Base-by-base conservation (phyloP, 2,888 invertebrate species). In the Clostera curtula region DNA sequence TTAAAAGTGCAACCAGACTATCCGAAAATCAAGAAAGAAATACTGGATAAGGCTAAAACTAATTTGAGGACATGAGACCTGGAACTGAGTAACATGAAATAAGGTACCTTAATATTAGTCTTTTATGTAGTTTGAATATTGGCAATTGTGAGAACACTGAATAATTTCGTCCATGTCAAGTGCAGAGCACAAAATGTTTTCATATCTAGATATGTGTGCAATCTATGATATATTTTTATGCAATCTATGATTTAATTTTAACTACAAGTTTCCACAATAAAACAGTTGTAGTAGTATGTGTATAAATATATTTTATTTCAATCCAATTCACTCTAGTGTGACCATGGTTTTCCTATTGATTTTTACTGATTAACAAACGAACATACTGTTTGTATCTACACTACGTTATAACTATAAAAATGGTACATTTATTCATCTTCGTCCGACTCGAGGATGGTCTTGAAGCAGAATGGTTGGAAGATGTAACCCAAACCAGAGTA, bases 11-110 rank as follows among this genome's bases (percentile, higher is more conserved):
- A 91, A 65, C 95, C 97, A 0, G 94, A 96, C 39, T 97, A 96
- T 70, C 93, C 95, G 0, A 93, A 94, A 53, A 92, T 98, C 24
- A 90, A 89, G 43, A 97, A 96, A 63, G 98, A 98, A 49, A 93
- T 98, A 45, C 82, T 98, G 40, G 97, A 98, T 44, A 98, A 98
- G 60, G 91, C 93, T 15, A 88, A 93, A 42, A 87, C 85, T 51
- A 91, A 92, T 75, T 83, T 95, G 44, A 85, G 93, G 40, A 88
- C 90, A 1, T 92, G 51, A 39, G 8, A 14, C 7, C 7, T 17
- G 16, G 18, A 6, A 27, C 12, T 11, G 6, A 9, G 17, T 3
- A 4, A 24, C 2, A 15, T 8, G 7, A n/a, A 9, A 16, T 9
- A 17, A 19, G 19, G 9, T 10, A 14, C 9, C 2, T 15, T 5